Percentiles rank a stretch among this genome's conserved stretches.
phyloP scores from a whole-genome alignment of 2,797 vertebrate species.

The Phataginus tricuspis region DNA sequence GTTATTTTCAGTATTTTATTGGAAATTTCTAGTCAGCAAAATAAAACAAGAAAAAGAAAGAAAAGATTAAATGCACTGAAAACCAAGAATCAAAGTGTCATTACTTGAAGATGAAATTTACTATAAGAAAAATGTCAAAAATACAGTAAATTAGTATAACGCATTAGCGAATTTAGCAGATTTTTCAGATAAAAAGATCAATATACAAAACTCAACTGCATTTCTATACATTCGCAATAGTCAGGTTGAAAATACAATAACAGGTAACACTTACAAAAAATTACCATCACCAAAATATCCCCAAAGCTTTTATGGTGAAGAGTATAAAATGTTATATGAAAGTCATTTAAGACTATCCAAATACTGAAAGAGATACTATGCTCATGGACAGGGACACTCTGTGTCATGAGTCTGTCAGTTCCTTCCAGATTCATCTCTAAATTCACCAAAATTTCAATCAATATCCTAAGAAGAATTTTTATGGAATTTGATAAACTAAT shows the following conservation, averaged over 20 bases:
- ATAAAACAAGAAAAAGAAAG: slow-evolving; percentile 30
- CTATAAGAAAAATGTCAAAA: neutral
- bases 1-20: slow-evolving; percentile 55
- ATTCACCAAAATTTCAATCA: neutral
- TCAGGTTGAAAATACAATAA: neutral
- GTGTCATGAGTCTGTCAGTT: neutral
- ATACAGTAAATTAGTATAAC: neutral
- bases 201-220: neutral
- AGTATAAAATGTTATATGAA: neutral
- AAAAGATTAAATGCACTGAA: slow-evolving; percentile 3
- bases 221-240: neutral
- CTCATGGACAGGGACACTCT: neutral
- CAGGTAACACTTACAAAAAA: neutral
- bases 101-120: slow-evolving; percentile 22
- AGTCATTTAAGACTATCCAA: neutral
- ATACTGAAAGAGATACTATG: neutral
- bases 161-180: neutral
- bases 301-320: neutral
- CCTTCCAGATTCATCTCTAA: neutral
- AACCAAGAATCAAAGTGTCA: slow-evolving; percentile 19
- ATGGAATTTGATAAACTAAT: neutral
- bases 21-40: slow-evolving; percentile 51
- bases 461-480: neutral
- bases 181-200: neutral
- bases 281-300: slow-evolving; percentile 1